Base-by-base conservation (phyloP, 2,797 vertebrate genomes). In the Falco rusticolus region DNA sequence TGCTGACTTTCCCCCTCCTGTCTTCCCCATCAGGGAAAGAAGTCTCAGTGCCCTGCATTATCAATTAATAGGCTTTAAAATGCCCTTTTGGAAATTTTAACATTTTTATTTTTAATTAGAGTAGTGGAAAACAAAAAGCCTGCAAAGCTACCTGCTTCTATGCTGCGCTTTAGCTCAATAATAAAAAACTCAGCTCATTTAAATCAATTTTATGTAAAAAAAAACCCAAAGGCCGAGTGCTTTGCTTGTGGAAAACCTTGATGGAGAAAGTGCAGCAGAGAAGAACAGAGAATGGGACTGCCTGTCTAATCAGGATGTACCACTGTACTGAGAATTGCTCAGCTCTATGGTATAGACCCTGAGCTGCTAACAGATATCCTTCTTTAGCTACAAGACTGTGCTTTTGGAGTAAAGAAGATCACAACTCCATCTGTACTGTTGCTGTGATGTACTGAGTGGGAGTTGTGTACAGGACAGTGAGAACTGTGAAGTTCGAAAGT, bases 391-490 rank as follows among this genome's bases (percentile, higher is more conserved):
- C 87, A 97, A 95, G 95, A 96, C 96, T 97, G 95, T 97, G 93
- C 93, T 93, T 97, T 97, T 97, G 89, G 96, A 97, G 93, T 96
- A 97, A 97, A 96, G 94, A 96, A 94, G 92, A 97, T 96, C 96
- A 96, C 87, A 96, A 93, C 94, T 97, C 96, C 95, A 96, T 97
- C 96, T 96, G 96, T 94, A 96, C 93, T 96, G 94, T 97, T 97
- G 95, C 93, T 84, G 92, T 95, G 94, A 97, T 96, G 96, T 96
- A 97, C 95, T 97, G 96, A 96, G 96, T 97, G 95, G 95, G 93
- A 96, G 96, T 97, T 97, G 82, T 97, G 93, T 97, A 91, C 93
- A 97, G 95, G 96, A 97, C 95, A 97, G 96, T 97, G 96, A 97
- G 96, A 97, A 96, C 96, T 94, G 94, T 96, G 90, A 96, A 94